Percentiles rank a stretch among this genome's conserved stretches.
These are phyloP conservation scores for Lycocorax pyrrhopterus DNA, from an alignment of 2,113 vertebrate species.

Conservation along the genomic window DNA sequence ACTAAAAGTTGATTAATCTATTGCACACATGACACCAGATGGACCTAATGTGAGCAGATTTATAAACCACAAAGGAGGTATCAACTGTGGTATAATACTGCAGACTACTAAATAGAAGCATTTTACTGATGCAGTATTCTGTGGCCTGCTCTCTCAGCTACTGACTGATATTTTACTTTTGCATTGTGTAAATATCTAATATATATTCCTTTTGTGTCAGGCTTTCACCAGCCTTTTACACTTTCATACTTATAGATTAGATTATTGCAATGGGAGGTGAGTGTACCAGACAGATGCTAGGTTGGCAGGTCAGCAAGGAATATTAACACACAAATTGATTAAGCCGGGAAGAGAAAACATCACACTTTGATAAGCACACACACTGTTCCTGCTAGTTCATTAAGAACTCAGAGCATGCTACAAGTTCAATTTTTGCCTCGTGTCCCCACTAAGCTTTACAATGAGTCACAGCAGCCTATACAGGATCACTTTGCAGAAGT, in stretches of 20 bases:
- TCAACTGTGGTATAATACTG: background rate
- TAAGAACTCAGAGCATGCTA: background rate
- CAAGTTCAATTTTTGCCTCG: background rate
- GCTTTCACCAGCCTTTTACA: background rate
- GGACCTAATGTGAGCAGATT: background rate
- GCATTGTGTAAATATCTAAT: background rate
- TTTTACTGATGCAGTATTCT: background rate
- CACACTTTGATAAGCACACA: background rate
- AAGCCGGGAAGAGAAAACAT: background rate
- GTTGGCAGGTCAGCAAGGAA: background rate
- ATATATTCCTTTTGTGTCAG: background rate
- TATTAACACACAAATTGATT: conserved; percentile 3
- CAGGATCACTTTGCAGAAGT: background rate
- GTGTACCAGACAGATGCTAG: background rate
- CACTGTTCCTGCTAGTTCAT: background rate
- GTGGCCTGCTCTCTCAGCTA: background rate
- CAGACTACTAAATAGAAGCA: background rate
- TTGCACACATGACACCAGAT: background rate
- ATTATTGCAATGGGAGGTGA: background rate
- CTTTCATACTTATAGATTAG: background rate
- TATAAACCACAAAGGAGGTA: background rate
- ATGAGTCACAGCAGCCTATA: background rate
- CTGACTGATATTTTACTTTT: background rate
- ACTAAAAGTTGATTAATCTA: background rate
- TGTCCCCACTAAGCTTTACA: background rate